These are phyloP conservation scores for Odontomachus brunneus DNA, from an alignment of 1,140 invertebrate genomes.

Conservation along the genomic window DNA sequence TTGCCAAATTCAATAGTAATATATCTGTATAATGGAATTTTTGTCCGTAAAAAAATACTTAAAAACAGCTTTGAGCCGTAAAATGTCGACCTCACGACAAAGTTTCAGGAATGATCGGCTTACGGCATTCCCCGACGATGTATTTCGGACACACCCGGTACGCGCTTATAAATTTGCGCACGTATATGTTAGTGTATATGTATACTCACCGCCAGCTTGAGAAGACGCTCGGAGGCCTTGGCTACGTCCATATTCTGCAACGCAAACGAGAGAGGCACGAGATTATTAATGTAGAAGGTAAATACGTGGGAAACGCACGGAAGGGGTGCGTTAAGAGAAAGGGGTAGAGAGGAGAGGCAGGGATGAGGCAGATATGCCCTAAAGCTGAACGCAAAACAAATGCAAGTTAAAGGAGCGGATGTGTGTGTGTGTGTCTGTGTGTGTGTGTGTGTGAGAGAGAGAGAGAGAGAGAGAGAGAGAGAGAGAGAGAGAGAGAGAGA, in stretches of 20 bases:
- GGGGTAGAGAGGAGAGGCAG: neutral
- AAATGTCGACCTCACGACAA: neutral
- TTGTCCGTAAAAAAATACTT: neutral
- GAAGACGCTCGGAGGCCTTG: constrained; percentile 91
- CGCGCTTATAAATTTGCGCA: constrained; percentile 46
- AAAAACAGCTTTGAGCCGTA: neutral
- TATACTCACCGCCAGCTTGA: constrained; percentile 93
- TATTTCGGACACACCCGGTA: constrained; percentile 35
- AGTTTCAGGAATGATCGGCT: constrained; percentile 12
- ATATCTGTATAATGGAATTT: neutral
- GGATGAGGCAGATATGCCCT: constrained; percentile 45
- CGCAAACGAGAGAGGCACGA: constrained; percentile 76
- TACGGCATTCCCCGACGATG: neutral
- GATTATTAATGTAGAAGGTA: constrained; percentile 74
- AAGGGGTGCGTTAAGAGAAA: constrained; percentile 33
- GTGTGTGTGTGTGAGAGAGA: too few species aligned
- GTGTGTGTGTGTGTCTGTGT: too few species aligned
- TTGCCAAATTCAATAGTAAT: too few species aligned
- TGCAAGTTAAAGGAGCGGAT: constrained; percentile 57
- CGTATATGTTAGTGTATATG: constrained; percentile 20
- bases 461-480: too few species aligned
- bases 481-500: too few species aligned
- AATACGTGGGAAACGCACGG: constrained; percentile 55
- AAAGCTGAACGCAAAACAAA: constrained; percentile 65
- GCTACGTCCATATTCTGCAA: constrained; percentile 95